Evolutionary conservation across 2,888 invertebrate genomes (phyloP).

Genomic region (Lasioglossum marginatum): DNA sequence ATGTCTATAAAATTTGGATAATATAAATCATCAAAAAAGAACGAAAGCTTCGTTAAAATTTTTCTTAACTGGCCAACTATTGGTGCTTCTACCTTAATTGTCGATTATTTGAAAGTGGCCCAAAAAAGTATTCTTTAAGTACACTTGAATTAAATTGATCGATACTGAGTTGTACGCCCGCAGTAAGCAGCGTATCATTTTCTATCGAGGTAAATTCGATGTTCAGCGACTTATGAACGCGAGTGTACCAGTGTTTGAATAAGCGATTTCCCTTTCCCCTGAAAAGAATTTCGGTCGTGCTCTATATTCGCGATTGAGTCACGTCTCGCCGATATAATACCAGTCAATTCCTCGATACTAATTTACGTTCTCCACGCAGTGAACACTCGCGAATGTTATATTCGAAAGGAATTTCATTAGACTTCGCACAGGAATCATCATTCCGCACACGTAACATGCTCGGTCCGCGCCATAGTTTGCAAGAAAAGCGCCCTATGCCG

Average conservation of each 20-base stretch:
- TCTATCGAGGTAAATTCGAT: background rate
- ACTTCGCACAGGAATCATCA: slow-evolving; percentile 17
- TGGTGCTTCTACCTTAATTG: no score
- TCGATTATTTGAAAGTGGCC: background rate
- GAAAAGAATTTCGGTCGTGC: background rate
- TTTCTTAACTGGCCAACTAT: no score
- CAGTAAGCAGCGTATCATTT: background rate
- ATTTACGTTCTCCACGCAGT: slow-evolving; percentile 6
- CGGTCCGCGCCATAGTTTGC: slow-evolving; percentile 8
- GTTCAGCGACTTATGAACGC: background rate
- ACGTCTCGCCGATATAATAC: slow-evolving; percentile 10
- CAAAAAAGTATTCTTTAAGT: background rate
- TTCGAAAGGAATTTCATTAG: slow-evolving; percentile 45
- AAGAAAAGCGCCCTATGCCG: slow-evolving; percentile 9
- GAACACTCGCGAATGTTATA: slow-evolving; percentile 12
- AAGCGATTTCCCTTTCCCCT: background rate
- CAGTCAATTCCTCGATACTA: slow-evolving; percentile 26
- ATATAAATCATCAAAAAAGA: no score
- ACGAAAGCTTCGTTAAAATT: no score
- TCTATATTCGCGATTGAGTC: background rate
- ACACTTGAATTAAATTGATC: background rate
- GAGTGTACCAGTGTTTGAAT: background rate
- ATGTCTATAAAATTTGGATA: no score
- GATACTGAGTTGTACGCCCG: background rate
- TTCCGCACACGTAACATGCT: slow-evolving; percentile 26